Evolutionary conservation across 2,888 invertebrate genomes (phyloP).

Genomic region (Dryococelus australis): DNA sequence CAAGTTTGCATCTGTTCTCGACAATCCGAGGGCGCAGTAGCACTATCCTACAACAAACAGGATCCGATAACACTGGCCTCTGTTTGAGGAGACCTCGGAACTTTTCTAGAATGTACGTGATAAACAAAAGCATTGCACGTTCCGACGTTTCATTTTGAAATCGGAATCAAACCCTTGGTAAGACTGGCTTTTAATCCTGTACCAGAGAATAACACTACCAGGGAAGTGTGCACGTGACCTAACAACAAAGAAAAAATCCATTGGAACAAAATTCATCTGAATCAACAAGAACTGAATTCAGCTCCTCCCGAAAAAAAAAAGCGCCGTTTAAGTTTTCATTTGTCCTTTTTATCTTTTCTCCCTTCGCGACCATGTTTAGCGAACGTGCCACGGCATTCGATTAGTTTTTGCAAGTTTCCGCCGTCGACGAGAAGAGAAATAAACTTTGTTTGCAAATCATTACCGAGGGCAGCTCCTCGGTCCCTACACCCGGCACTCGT

Average conservation of each 20-base stretch:
- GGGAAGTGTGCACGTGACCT: not conserved
- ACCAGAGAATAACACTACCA: not conserved
- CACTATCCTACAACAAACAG: too few species aligned
- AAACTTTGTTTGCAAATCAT: conserved; percentile 30
- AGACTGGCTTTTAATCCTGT: too few species aligned
- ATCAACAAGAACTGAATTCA: not conserved
- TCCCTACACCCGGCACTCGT: not conserved
- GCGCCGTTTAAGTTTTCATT: not conserved
- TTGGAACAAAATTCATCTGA: not conserved
- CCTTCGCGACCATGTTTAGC: conserved; percentile 9
- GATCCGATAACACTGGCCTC: too few species aligned
- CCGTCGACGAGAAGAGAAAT: conserved; percentile 4
- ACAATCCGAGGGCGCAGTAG: too few species aligned
- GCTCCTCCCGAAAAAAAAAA: not conserved
- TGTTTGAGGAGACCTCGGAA: too few species aligned
- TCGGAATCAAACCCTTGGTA: too few species aligned
- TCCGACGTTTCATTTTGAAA: too few species aligned
- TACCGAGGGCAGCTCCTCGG: conserved; percentile 24
- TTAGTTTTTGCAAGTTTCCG: conserved; percentile 24
- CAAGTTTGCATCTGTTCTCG: too few species aligned
- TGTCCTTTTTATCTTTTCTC: not conserved
- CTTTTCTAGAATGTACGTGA: too few species aligned
- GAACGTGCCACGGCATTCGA: conserved; percentile 25
- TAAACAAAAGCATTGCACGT: too few species aligned
- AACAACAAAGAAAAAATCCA: not conserved